Percentiles rank a stretch among this genome's conserved stretches.
Conservation (phyloP, 1,140 invertebrate species). For the Aphelinus atriplicis region DNA sequence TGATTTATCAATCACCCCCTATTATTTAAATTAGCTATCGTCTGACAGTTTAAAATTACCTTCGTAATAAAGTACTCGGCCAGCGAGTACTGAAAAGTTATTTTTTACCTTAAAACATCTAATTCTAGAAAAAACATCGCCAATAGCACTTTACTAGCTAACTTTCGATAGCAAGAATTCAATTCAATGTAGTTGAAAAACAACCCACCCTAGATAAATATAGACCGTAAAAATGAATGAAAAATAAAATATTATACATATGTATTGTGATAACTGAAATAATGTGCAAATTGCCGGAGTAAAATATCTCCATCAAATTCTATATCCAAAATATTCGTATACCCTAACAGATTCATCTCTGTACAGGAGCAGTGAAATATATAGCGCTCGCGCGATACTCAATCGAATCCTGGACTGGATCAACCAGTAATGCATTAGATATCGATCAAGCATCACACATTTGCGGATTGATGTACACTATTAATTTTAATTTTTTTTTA, state of each 20-base stretch:
- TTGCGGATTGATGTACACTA: conserved; percentile 29
- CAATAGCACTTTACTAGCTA: too few relatives aligned
- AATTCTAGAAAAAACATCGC: too few relatives aligned
- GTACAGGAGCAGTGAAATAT: background rate
- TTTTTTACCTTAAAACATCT: too few relatives aligned
- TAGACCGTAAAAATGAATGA: too few relatives aligned
- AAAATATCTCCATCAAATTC: too few relatives aligned
- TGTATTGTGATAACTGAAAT: too few relatives aligned
- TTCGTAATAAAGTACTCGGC: conserved; percentile 38
- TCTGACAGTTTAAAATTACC: conserved; percentile 12
- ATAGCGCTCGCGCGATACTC: conserved; percentile 44
- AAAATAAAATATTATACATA: too few relatives aligned
- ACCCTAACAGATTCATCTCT: conserved; percentile 8
- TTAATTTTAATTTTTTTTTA: conserved; percentile 25
- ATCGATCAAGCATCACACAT: conserved; percentile 52
- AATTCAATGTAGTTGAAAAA: too few relatives aligned
- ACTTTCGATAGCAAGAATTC: too few relatives aligned
- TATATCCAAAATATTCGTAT: background rate
- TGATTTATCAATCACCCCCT: background rate
- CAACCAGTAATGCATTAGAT: conserved; percentile 57
- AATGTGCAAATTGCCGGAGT: too few relatives aligned
- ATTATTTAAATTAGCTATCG: conserved; percentile 28
- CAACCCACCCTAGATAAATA: too few relatives aligned
- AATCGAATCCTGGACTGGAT: conserved; percentile 58
- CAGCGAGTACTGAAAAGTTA: conserved; percentile 29